These are phyloP conservation scores for Philopedon plagiatum DNA, from an alignment of 2,888 invertebrate genomes.

Conservation along the genomic window DNA sequence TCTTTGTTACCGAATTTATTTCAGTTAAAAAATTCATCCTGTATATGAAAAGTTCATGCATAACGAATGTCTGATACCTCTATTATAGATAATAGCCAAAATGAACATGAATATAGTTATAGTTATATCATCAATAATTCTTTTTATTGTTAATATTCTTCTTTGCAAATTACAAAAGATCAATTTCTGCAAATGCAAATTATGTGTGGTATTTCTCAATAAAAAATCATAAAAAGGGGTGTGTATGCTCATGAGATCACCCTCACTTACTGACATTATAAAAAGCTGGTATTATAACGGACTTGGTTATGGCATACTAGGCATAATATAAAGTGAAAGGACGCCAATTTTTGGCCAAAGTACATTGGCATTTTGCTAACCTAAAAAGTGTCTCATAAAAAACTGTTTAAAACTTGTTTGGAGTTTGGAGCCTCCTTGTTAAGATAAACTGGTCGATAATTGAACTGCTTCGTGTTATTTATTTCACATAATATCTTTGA, in stretches of 20 bases:
- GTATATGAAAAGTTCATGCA: too few species aligned
- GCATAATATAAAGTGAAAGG: conserved; percentile 18
- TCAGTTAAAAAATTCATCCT: too few species aligned
- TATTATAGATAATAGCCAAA: too few species aligned
- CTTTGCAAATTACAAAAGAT: neutral
- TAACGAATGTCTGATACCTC: too few species aligned
- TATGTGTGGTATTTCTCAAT: neutral
- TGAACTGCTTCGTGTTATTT: too few species aligned
- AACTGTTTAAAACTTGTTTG: neutral
- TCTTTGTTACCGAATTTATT: too few species aligned
- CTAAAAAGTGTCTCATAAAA: conserved; percentile 4
- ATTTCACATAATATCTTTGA: too few species aligned
- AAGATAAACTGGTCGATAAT: neutral
- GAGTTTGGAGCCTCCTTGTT: neutral
- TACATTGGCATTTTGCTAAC: conserved; percentile 17
- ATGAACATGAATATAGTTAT: too few species aligned
- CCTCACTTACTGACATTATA: neutral
- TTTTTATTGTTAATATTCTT: too few species aligned
- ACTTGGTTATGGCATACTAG: too few species aligned
- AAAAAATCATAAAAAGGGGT: neutral
- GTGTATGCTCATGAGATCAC: neutral
- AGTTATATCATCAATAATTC: too few species aligned
- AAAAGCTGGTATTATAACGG: too few species aligned
- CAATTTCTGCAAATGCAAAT: neutral
- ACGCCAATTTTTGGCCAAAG: neutral